Conservation (phyloP, 2,113 vertebrate genomes). For the Myrmecophaga tridactyla region DNA sequence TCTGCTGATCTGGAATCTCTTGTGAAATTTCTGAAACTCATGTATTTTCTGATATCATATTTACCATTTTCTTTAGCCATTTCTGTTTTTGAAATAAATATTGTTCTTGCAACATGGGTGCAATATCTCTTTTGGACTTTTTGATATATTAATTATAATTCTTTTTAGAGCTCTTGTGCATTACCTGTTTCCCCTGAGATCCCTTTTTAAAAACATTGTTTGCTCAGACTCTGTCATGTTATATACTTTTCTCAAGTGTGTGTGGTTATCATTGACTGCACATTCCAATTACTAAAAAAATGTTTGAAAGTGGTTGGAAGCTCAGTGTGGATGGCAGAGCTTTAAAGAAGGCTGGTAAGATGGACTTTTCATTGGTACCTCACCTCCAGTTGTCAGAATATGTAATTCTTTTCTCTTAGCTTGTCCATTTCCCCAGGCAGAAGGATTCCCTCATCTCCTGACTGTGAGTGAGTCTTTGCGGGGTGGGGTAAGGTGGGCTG, state of each 20-base stretch:
- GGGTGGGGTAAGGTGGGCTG: background rate
- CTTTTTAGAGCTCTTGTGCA: background rate
- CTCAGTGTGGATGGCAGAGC: background rate
- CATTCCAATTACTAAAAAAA: background rate
- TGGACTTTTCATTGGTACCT: background rate
- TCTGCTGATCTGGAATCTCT: background rate
- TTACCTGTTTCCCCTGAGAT: background rate
- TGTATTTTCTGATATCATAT: background rate
- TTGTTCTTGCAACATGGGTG: background rate
- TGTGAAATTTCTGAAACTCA: no score
- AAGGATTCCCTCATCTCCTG: background rate
- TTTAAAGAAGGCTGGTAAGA: background rate
- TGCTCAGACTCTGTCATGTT: background rate
- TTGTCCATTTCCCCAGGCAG: background rate
- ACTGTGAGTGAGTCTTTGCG: background rate
- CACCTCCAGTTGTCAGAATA: accelerated
- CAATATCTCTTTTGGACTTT: no score
- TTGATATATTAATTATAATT: background rate
- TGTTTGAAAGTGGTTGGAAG: background rate
- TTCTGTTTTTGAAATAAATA: background rate
- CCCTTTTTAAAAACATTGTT: background rate
- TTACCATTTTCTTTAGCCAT: background rate
- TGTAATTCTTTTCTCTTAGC: background rate
- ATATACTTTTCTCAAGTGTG: background rate
- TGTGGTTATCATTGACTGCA: background rate